Evolutionary conservation across 2,797 vertebrate genomes (phyloP).

Genomic region (Molossus molossus): DNA sequence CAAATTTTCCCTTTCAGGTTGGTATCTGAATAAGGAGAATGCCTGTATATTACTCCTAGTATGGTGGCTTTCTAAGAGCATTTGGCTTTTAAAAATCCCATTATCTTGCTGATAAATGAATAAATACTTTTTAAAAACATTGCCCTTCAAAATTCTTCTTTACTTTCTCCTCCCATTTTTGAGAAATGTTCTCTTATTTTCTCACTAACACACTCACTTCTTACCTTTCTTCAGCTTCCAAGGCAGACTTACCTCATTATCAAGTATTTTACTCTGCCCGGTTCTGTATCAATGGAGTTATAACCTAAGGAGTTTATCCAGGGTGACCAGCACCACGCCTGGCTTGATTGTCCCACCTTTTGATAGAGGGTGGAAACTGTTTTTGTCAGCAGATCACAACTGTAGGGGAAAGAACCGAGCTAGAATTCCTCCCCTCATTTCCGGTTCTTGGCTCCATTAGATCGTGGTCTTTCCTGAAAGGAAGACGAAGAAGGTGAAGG

Average conservation of each 20-base stretch:
- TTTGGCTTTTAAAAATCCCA: not conserved
- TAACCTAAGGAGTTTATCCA: not conserved
- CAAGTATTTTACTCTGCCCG: not conserved
- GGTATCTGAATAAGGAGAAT: not conserved
- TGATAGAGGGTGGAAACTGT: not conserved
- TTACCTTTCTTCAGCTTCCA: not conserved
- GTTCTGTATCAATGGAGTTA: not conserved
- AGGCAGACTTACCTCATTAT: not conserved
- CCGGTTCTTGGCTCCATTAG: not conserved
- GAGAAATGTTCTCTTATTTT: not conserved
- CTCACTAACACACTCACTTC: not conserved
- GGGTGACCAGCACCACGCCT: not conserved
- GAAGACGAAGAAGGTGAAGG: not conserved
- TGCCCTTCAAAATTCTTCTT: not conserved
- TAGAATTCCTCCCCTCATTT: not conserved
- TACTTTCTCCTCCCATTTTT: not conserved
- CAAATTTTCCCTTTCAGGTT: not conserved
- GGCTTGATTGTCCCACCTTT: not conserved
- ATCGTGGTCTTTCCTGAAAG: not conserved
- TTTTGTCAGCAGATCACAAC: not conserved
- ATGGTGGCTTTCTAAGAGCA: not conserved
- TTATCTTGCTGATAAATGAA: constrained; percentile 48
- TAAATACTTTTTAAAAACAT: constrained; percentile 22
- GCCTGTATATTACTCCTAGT: not conserved
- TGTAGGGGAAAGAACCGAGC: not conserved